These are phyloP conservation scores for Helarctos malayanus DNA, from an alignment of 2,797 vertebrate species.

Conservation along the genomic window DNA sequence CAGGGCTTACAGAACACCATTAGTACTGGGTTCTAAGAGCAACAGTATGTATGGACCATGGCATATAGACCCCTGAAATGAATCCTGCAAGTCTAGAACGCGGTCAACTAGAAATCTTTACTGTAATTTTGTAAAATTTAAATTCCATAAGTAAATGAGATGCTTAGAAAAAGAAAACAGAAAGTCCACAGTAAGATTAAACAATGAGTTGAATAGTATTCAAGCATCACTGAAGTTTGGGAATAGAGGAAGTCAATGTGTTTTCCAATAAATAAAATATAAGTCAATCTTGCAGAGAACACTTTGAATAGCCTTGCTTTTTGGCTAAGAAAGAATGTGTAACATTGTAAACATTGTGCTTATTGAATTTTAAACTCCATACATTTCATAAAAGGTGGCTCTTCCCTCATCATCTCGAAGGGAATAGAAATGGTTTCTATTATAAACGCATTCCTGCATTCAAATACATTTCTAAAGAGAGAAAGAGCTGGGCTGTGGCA, in stretches of 20 bases:
- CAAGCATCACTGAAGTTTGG: slow-evolving; percentile 18
- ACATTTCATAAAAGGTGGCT: slow-evolving; percentile 75
- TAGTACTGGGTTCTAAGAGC: not conserved
- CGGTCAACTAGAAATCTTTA: not conserved
- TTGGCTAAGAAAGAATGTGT: slow-evolving; percentile 55
- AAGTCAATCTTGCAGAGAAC: slow-evolving; percentile 52
- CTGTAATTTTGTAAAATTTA: slow-evolving; percentile 20
- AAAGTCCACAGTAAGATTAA: not conserved
- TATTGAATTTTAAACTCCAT: slow-evolving; percentile 77
- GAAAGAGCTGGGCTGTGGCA: slow-evolving; percentile 50
- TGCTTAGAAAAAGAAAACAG: not conserved
- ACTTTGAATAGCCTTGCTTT: slow-evolving; percentile 62
- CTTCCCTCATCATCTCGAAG: slow-evolving; percentile 49
- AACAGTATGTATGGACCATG: not conserved
- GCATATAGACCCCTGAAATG: not conserved
- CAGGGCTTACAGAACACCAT: not conserved
- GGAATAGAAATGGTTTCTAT: slow-evolving; percentile 73
- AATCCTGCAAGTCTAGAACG: not conserved
- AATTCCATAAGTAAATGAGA: slow-evolving; percentile 31
- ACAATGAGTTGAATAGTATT: slow-evolving; percentile 54
- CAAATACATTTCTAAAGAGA: slow-evolving; percentile 72
- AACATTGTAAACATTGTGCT: slow-evolving; percentile 58
- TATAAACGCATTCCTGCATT: slow-evolving; percentile 72
- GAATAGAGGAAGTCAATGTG: slow-evolving; percentile 42
- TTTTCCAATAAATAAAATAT: slow-evolving; percentile 80